Base-by-base conservation (phyloP, 2,797 vertebrate species). In the Scarus forsteni region DNA sequence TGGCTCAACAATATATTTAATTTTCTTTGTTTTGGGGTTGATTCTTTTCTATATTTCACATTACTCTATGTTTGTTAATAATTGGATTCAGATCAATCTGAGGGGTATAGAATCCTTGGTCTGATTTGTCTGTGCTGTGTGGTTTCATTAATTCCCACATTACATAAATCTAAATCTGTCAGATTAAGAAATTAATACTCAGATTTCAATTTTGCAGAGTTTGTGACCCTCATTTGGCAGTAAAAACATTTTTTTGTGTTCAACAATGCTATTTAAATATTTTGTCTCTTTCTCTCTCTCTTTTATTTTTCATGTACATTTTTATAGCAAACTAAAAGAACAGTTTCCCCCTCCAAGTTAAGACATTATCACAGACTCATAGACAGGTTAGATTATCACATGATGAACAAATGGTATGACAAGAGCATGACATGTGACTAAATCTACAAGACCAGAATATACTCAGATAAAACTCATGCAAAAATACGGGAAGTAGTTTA, bases 401-500 rank as follows among this genome's bases (percentile, higher is more conserved):
- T 50, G 78, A 67, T 39, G 1, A 49, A 18, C 67, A 18, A 12
- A 14, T 15, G 16, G 44, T 57, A 43, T 7, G 53, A 54, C 9
- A 49, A 15, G 14, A 56, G 53, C 9, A 10, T 0, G 13, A 51
- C 65, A 50, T 71, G 66, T 85, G 80, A 81, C 58, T 6, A 10
- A 16, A 19, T 18, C 16, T 36, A 45, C 6, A 10, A n/a, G 45
- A 1, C 6, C 19, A 51, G 27, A 44, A 48, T 34, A 46, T 16
- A 16, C 7, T 34, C 39, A 52, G 50, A 49, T 44, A 38, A 1
- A 10, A 34, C 49, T 14, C 27, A 27, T 27, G 27, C 0, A 5
- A 9, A 11, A 74, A 64, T 49, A 48, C n/a, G 67, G 75, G 64
- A 79, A 79, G 43, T 72, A n/a, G 6, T 51, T 48, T 42, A 50